Conservation (phyloP, 2,797 vertebrate genomes). For the Adrianichthys oophorus region DNA sequence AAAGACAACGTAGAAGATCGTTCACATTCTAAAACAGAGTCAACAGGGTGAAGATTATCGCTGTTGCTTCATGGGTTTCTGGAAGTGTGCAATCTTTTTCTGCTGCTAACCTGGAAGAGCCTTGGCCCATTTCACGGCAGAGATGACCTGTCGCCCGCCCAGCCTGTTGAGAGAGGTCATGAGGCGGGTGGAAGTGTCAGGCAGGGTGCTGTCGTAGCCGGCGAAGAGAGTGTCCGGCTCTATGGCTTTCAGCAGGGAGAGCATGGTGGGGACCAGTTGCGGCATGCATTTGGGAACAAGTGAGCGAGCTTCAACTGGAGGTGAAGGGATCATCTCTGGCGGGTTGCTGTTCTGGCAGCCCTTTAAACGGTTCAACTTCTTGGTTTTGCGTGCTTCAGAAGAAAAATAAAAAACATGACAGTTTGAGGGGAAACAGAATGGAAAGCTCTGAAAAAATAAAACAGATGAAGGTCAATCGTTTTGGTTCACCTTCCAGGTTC, state of each 20-base stretch:
- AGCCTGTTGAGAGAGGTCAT: conserved; percentile 95
- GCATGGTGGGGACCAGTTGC: conserved; percentile 90
- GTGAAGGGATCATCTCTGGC: conserved; percentile 55
- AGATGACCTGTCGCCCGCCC: conserved; percentile 92
- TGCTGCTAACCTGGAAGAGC: conserved; percentile 87
- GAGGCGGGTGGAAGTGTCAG: conserved; percentile 90
- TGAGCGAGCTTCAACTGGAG: conserved; percentile 62
- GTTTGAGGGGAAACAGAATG: neutral
- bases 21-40: neutral
- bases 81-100: too few relatives aligned
- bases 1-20: neutral
- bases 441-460: neutral
- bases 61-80: too few relatives aligned
- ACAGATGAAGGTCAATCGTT: neutral
- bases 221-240: conserved; percentile 94
- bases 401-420: neutral
- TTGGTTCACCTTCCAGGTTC: conserved; percentile 90
- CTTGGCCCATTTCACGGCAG: conserved; percentile 98
- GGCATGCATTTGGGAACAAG: conserved; percentile 91
- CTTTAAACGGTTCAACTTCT: conserved; percentile 89
- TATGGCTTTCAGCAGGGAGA: conserved; percentile 94
- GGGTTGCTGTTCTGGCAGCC: conserved; percentile 73
- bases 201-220: conserved; percentile 90
- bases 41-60: too few relatives aligned
- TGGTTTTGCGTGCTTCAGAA: conserved; percentile 90